A percentile compares a stretch with the other conserved stretches of the same genome.
Conservation (phyloP, 2,888 invertebrate species). For the Pterobdella sp. region DNA sequence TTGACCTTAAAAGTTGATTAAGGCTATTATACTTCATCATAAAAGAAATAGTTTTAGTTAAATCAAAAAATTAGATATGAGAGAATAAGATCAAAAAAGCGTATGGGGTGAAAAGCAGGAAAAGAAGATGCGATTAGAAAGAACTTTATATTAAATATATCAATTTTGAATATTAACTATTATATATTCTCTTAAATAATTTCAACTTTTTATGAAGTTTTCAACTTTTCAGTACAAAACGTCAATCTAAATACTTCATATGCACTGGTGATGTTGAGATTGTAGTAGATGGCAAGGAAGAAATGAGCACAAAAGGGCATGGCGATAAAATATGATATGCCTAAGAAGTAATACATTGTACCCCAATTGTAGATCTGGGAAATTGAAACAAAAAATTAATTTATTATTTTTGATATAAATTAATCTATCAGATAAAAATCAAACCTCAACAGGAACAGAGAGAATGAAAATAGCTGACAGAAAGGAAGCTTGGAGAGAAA, state of each 20-base stretch:
- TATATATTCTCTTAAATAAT: too few relatives aligned
- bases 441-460: constrained; percentile 43
- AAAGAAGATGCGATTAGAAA: too few relatives aligned
- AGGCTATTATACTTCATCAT: too few relatives aligned
- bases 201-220: too few relatives aligned
- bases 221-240: constrained; percentile 39
- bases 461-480: constrained; percentile 43
- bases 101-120: too few relatives aligned
- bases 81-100: too few relatives aligned
- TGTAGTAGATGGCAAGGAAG: constrained; percentile 44
- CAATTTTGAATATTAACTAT: too few relatives aligned
- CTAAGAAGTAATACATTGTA: constrained; percentile 62
- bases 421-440: constrained; percentile 36
- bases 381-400: constrained; percentile 41
- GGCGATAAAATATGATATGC: constrained; percentile 66
- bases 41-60: too few relatives aligned
- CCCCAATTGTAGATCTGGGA: constrained; percentile 53
- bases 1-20: too few relatives aligned
- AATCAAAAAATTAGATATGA: too few relatives aligned
- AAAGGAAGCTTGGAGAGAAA: constrained; percentile 37
- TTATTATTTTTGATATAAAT: constrained; percentile 36
- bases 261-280: constrained; percentile 43
- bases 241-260: constrained; percentile 41
- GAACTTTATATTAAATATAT: too few relatives aligned
- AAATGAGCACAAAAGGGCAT: constrained; percentile 56